Evolutionary conservation across 2,113 vertebrate species (phyloP), one percentile per base, ranked within the genome.

Genomic region (Xiphophorus couchianus): DNA sequence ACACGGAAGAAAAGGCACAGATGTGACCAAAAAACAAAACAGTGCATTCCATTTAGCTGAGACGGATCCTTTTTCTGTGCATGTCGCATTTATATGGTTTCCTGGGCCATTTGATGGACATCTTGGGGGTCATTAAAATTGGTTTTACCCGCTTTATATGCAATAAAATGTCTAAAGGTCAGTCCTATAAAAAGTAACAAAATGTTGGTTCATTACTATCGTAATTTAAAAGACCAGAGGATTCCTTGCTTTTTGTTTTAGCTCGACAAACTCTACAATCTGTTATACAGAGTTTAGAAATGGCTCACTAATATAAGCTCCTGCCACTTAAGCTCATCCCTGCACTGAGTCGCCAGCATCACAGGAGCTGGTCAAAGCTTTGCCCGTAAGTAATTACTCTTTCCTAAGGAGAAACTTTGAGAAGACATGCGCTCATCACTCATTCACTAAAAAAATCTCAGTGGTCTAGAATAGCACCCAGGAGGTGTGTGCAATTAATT

Each of bases 401-500:
- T 35, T 64, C 81, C 83, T 84, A 80, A 89, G 87, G 75, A 73
- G 83, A 76, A 86, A 33, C 76, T 76, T 62, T 30, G 70, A 77
- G 73, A 81, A 90, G 90, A 90, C 89, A 90, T 84, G 81, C 83
- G 89, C 92, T 77, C 86, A 90, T 93, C 90, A 89, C 76, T 92
- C 89, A 89, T 89, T 90, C 87, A 85, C 65, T 73, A 37, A 68
- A 76, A 89, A 90, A 88, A 82, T 54, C 83, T 80, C 73, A 86
- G 69, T 81, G 83, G 71, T 77, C 87, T 76, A 88, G 82, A 86
- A 91, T 89, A 87, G 89, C 87, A 88, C 89, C 81, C 85, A 88
- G 82, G 88, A 93, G 86, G 80, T 84, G 89, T 67, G 78, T 82
- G 89, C 93, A 93, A 93, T 93, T 93, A 93, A 93, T 92, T 91